Evolutionary conservation across 1,140 invertebrate species (phyloP).

Genomic region (Pteromalus puparum): DNA sequence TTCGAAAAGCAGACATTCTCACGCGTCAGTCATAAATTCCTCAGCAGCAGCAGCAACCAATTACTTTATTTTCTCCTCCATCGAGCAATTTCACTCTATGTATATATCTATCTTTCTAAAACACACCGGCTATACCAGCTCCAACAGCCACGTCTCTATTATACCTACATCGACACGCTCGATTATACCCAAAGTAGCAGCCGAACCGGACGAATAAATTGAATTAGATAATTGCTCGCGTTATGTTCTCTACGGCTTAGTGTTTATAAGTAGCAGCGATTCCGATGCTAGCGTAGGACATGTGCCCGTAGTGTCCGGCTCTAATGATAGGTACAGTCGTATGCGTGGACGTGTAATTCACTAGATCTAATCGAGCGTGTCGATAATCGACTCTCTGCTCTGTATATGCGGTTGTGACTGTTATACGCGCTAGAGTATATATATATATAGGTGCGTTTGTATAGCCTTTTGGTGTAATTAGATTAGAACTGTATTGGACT

Average conservation of each 20-base stretch:
- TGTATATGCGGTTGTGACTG: no score
- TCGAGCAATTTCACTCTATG: constrained; percentile 7
- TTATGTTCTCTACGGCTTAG: neutral
- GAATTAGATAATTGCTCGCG: constrained; percentile 54
- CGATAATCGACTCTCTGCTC: constrained; percentile 46
- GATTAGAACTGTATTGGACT: neutral
- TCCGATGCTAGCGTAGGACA: constrained; percentile 14
- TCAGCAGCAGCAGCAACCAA: neutral
- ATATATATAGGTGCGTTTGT: neutral
- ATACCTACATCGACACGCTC: neutral
- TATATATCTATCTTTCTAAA: neutral
- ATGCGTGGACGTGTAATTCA: constrained; percentile 48
- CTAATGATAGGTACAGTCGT: constrained; percentile 30
- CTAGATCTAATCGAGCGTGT: constrained; percentile 54
- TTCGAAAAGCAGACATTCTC: neutral
- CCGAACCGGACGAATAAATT: constrained; percentile 55
- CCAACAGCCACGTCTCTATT: neutral
- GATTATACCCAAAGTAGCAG: neutral
- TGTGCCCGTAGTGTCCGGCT: neutral
- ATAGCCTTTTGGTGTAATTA: neutral
- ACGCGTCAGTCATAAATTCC: constrained; percentile 21
- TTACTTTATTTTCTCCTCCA: constrained; percentile 6
- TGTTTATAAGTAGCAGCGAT: neutral
- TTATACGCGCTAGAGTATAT: no score
- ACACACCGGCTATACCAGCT: neutral